Evolutionary conservation across 2,888 invertebrate species (phyloP), one percentile per base, ranked within the genome.

Genomic region (Ochropleura leucogaster): DNA sequence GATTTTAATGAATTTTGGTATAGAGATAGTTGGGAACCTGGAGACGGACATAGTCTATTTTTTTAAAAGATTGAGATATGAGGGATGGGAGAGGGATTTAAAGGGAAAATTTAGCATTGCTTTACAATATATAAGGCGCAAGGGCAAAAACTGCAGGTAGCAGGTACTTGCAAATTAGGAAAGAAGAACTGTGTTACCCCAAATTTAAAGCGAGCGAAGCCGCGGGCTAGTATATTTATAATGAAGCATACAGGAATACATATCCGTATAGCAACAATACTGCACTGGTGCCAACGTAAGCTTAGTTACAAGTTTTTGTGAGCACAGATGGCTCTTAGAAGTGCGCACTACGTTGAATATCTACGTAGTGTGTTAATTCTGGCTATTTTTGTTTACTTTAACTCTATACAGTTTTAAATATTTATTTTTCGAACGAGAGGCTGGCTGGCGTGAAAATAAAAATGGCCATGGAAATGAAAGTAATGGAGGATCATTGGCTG

Each of bases 361-460:
- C 16, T 59, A 18, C 63, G 16, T n/a, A 42, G 67, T 49, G 16
- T 49, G 49, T 44, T 64, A 53, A 53, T 59, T 79, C 20, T 59
- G 47, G 40, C 47, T 42, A 68, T 44, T 67, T 77, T 68, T 78
- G 67, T 78, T 77, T 78, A 82, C 40, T 64, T 78, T 78, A 76
- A 53, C 47, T 40, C 44, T 59, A 57, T 20, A 66, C 57, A 63
- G 76, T 80, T 69, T 49, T 30, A 68, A 49, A 68, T 70, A 49
- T 57, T 0, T 57, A 42, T 74, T 68, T 57, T 46, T 3, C 5
- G 57, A 59, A 40, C 14, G 49, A 40, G 14, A 18, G 40, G 46
- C 30, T 30, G 30, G 30, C 30, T 30, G 30, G 30, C 30, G 30
- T 30, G 30, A 57, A 49, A 57, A 66, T 42, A n/a, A 18, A 6